phyloP scores from a whole-genome alignment of 1,140 invertebrate species.

The Cherax quadricarinatus region DNA sequence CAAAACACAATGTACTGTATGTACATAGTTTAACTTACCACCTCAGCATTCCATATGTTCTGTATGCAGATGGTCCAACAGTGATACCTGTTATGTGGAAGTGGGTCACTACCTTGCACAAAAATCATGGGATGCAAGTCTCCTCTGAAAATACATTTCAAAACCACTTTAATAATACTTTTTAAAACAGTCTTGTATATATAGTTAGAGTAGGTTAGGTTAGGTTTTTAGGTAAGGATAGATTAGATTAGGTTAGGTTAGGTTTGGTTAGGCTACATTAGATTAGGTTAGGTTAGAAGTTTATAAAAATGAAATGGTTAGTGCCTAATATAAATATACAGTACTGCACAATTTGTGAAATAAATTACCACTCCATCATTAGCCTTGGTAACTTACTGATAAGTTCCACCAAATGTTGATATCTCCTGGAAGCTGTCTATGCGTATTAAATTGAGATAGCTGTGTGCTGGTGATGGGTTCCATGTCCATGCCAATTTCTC shows the following conservation, averaged over 20 bases:
- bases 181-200: neutral
- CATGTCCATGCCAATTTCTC: conserved; percentile 29
- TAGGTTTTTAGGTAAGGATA: no score
- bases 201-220: neutral
- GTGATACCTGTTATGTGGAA: conserved; percentile 33
- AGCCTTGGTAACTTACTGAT: neutral
- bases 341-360: no score
- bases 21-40: conserved; percentile 28
- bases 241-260: no score
- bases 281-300: no score
- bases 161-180: neutral
- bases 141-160: conserved; percentile 1
- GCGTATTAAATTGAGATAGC: conserved; percentile 23
- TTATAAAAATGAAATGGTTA: no score
- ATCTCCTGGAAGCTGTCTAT: conserved; percentile 46
- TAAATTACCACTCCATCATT: neutral
- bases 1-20: no score
- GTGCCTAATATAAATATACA: no score
- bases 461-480: conserved; percentile 34
- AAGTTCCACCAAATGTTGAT: conserved; percentile 28
- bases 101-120: conserved; percentile 20
- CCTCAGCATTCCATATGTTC: conserved; percentile 42
- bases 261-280: no score
- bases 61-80: conserved; percentile 33
- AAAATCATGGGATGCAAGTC: conserved; percentile 12